phyloP scores from a whole-genome alignment of 2,888 invertebrate genomes.

The Galerucella calmariensis region DNA sequence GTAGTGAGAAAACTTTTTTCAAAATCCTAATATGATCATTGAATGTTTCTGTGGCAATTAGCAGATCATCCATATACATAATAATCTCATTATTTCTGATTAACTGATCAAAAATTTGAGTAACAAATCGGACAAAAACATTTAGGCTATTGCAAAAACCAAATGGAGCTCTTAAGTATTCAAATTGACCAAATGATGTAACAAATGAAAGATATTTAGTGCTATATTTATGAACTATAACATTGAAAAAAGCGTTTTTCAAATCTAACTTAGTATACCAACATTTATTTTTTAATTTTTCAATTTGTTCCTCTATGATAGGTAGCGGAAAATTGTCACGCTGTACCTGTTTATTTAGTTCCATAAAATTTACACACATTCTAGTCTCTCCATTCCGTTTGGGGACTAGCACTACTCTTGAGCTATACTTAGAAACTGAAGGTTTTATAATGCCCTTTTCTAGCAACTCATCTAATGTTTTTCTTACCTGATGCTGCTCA shows the following conservation, averaged over 20 bases:
- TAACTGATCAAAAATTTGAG: background rate
- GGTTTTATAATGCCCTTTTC: too few relatives aligned
- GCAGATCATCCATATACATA: background rate
- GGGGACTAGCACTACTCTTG: too few relatives aligned
- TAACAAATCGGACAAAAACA: slow-evolving; percentile 1
- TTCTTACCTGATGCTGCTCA: background rate
- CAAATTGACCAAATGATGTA: slow-evolving; percentile 6
- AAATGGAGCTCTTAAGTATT: background rate
- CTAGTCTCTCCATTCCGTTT: too few relatives aligned
- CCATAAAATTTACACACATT: too few relatives aligned
- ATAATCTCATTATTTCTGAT: background rate
- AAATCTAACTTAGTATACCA: too few relatives aligned
- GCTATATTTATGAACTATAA: background rate
- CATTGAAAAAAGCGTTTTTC: too few relatives aligned
- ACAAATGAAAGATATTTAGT: slow-evolving; percentile 6
- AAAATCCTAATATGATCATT: slow-evolving; percentile 1
- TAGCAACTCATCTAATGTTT: too few relatives aligned
- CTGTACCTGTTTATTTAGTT: too few relatives aligned
- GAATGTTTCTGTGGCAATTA: background rate
- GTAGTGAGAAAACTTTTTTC: background rate
- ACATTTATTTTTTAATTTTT: too few relatives aligned
- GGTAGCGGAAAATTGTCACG: too few relatives aligned
- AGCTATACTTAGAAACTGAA: too few relatives aligned
- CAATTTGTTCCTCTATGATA: too few relatives aligned
- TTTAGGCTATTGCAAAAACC: background rate